Percentiles rank a stretch among this genome's conserved stretches.
These are phyloP conservation scores for Pseudobourletiella spinata DNA, from an alignment of 1,140 invertebrate species.

Conservation along the genomic window DNA sequence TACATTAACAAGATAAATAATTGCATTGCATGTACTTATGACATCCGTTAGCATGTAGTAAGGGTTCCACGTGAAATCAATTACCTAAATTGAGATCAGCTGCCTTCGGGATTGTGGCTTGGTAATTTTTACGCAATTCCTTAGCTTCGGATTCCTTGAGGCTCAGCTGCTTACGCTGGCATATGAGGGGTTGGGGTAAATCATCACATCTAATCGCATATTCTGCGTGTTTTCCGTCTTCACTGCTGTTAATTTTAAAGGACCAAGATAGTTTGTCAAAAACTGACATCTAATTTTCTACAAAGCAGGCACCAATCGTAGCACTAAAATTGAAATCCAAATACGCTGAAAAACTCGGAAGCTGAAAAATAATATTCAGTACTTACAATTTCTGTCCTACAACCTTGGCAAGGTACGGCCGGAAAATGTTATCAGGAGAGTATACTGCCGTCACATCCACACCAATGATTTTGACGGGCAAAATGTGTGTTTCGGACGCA, in stretches of 20 bases:
- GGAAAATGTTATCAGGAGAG: conserved; percentile 20
- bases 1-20: neutral
- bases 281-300: neutral
- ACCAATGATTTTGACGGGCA: conserved; percentile 27
- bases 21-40: too few species aligned
- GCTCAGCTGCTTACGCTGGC: conserved; percentile 22
- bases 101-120: conserved; percentile 7
- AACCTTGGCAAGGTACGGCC: conserved; percentile 6
- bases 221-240: conserved; percentile 8
- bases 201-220: conserved; percentile 23
- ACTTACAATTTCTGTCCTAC: conserved; percentile 29
- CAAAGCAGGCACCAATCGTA: too few species aligned
- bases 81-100: conserved; percentile 17
- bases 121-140: conserved; percentile 11
- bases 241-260: too few species aligned
- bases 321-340: neutral
- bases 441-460: conserved; percentile 16
- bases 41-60: too few species aligned
- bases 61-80: too few species aligned
- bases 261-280: neutral
- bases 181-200: conserved; percentile 7
- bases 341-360: neutral
- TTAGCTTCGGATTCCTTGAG: conserved; percentile 27
- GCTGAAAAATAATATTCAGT: neutral
- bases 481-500: conserved; percentile 25